Percentiles rank a stretch among this genome's conserved stretches.
Evolutionary conservation across 1,140 invertebrate species (phyloP).

Genomic region (Conopomorpha cramerella): DNA sequence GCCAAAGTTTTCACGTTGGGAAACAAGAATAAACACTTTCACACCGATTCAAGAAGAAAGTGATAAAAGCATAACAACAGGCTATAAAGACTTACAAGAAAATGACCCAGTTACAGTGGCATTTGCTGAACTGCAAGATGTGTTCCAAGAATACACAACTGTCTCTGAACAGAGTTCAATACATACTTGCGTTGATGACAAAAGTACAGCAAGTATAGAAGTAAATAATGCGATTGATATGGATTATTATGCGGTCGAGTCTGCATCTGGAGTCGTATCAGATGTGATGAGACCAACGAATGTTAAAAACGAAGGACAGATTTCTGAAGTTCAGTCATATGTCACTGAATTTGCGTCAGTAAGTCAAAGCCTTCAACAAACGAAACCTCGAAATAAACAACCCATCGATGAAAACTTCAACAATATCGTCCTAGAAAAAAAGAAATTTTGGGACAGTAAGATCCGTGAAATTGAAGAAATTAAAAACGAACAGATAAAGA

Average conservation of each 20-base stretch:
- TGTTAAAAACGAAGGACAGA: constrained; percentile 33
- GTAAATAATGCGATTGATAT: constrained; percentile 17
- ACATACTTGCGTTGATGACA: constrained; percentile 10
- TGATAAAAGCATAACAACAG: constrained; percentile 25
- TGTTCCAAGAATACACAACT: constrained; percentile 33
- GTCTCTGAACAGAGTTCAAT: constrained; percentile 19
- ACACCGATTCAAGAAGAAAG: constrained; percentile 48
- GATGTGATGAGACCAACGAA: constrained; percentile 54
- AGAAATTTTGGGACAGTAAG: constrained; percentile 57
- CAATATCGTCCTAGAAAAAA: constrained; percentile 53
- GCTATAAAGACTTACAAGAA: constrained; percentile 22
- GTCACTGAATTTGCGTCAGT: constrained; percentile 55
- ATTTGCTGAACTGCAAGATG: constrained; percentile 46
- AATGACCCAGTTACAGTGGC: constrained; percentile 36
- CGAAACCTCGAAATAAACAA: constrained; percentile 26
- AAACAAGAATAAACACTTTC: constrained; percentile 26
- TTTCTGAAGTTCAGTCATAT: constrained; percentile 58
- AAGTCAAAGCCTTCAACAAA: constrained; percentile 49
- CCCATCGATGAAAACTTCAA: constrained; percentile 12
- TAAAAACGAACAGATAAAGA: constrained; percentile 21
- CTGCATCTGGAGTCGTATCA: constrained; percentile 50
- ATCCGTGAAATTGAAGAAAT: constrained; percentile 46
- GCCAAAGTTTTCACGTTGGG: constrained; percentile 18
- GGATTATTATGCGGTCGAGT: constrained; percentile 39
- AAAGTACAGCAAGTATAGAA: constrained; percentile 16